These are phyloP conservation scores for Anthonomus grandis DNA, from an alignment of 1,140 invertebrate genomes.

Conservation along the genomic window DNA sequence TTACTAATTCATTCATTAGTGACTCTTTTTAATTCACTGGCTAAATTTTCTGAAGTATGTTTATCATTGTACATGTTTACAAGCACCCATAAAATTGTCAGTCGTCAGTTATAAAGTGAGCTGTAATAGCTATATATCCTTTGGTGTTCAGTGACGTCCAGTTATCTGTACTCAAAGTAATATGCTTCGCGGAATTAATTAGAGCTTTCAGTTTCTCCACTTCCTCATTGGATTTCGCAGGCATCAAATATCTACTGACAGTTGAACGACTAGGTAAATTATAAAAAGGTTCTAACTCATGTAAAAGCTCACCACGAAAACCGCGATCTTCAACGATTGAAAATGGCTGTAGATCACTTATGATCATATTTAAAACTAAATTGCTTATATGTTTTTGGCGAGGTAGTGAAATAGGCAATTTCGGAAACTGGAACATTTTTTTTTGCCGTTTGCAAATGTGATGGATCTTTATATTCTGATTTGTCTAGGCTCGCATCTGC, in stretches of 20 bases:
- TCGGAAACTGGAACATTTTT: too few species aligned
- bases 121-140: slow-evolving; percentile 4
- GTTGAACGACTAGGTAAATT: slow-evolving; percentile 3
- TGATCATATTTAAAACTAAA: slow-evolving; percentile 4
- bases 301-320: slow-evolving; percentile 8
- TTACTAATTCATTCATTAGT: slow-evolving; percentile 12
- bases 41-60: slow-evolving; percentile 6
- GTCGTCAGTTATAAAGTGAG: slow-evolving; percentile 6
- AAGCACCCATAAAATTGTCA: slow-evolving; percentile 7
- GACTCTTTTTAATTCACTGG: slow-evolving; percentile 4
- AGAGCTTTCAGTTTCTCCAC: slow-evolving; percentile 1
- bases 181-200: background rate
- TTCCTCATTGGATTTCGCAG: background rate
- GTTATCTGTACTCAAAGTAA: slow-evolving; percentile 6
- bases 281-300: slow-evolving; percentile 12
- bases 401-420: slow-evolving; percentile 4
- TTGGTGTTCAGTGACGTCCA: slow-evolving; percentile 6
- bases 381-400: slow-evolving; percentile 10
- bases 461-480: too few species aligned
- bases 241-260: slow-evolving; percentile 10
- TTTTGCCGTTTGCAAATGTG: too few species aligned
- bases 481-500: too few species aligned
- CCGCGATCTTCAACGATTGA: slow-evolving; percentile 8
- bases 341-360: slow-evolving; percentile 15
- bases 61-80: background rate